Percentiles rank a stretch among this genome's conserved stretches.
Evolutionary conservation across 2,797 vertebrate species (phyloP).

Genomic region (Oreochromis grahami): DNA sequence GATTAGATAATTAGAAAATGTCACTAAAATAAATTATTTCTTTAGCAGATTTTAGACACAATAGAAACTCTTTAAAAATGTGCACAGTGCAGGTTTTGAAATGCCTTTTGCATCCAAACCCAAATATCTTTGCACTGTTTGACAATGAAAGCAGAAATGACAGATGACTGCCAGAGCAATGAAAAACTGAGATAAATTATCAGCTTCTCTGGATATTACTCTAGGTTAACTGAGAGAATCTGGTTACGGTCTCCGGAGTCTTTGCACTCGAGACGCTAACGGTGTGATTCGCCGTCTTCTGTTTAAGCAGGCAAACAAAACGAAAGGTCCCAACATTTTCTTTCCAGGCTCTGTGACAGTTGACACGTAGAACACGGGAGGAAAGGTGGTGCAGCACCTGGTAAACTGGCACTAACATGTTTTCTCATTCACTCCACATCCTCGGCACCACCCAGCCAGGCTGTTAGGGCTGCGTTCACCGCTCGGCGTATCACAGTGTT

Average conservation of each 20-base stretch:
- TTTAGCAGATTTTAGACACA: not conserved
- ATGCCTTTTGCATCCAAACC: not conserved
- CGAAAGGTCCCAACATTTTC: not conserved
- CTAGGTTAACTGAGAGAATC: not conserved
- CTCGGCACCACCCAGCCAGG: not conserved
- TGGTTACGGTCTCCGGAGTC: not conserved
- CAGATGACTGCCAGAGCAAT: not conserved
- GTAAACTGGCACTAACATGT: not conserved
- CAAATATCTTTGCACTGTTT: too few species aligned
- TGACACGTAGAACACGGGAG: not conserved
- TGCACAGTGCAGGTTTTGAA: not conserved
- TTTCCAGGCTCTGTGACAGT: not conserved
- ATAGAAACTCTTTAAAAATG: not conserved
- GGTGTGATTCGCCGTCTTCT: not conserved
- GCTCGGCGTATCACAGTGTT: not conserved
- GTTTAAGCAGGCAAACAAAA: not conserved
- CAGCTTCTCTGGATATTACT: not conserved
- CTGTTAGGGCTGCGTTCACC: not conserved
- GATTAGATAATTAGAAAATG: not conserved
- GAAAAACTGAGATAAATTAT: not conserved
- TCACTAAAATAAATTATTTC: fast-evolving
- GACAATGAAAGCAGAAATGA: not conserved
- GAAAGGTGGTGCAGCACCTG: not conserved
- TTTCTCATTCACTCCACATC: not conserved
- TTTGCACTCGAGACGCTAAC: not conserved